Percentiles rank a stretch among this genome's conserved stretches.
Conservation (phyloP, 2,888 invertebrate species). For the Andrena camellia region DNA sequence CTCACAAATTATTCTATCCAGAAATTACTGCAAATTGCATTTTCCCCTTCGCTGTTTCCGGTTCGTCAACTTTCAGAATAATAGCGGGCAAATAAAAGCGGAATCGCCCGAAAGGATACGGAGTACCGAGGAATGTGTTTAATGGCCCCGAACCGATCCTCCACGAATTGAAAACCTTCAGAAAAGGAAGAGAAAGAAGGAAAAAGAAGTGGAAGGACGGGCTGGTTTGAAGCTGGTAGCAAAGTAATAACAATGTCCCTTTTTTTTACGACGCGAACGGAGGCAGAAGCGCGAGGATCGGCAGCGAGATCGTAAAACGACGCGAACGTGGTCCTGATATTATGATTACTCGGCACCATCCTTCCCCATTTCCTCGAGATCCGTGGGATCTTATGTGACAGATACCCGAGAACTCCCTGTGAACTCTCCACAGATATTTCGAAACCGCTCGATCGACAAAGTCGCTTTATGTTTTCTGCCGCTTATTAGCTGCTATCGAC, state of each 20-base stretch:
- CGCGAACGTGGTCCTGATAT: slow-evolving; percentile 44
- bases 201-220: background rate
- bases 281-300: slow-evolving; percentile 37
- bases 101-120: background rate
- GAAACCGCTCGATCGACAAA: slow-evolving; percentile 5
- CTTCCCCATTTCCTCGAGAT: slow-evolving; percentile 16
- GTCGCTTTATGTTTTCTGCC: slow-evolving; percentile 16
- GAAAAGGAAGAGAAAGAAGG: background rate
- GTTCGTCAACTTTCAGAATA: background rate
- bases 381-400: slow-evolving; percentile 45
- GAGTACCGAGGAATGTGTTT: slow-evolving; percentile 28
- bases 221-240: slow-evolving; percentile 39
- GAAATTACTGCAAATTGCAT: background rate
- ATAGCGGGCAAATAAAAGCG: slow-evolving; percentile 2
- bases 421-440: slow-evolving; percentile 28
- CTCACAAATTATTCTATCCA: background rate
- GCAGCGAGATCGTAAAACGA: slow-evolving; percentile 59
- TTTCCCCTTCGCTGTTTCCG: background rate
- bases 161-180: slow-evolving; percentile 15
- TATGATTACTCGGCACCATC: slow-evolving; percentile 49
- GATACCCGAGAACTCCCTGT: slow-evolving; percentile 13
- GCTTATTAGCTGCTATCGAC: background rate
- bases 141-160: background rate
- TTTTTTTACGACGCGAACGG: slow-evolving; percentile 52
- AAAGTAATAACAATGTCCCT: slow-evolving; percentile 55